Evolutionary conservation across 2,113 vertebrate species (phyloP).

Genomic region (Oryctolagus cuniculus): mOryCun1.1 NC_091433.1:146818001-146818500

Average conservation of each 20-base stretch:
- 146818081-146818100: not conserved
- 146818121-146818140: not conserved
- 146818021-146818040: conserved; percentile 22
- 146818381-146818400: conserved; percentile 50
- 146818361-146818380: not conserved
- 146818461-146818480: conserved; percentile 6
- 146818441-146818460: conserved; percentile 27
- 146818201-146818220: not conserved
- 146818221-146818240: not conserved
- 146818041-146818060: conserved; percentile 32
- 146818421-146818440: not conserved
- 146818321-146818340: not conserved
- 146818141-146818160: not conserved
- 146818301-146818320: conserved; percentile 43
- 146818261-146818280: conserved; percentile 12
- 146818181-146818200: not conserved
- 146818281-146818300: conserved; percentile 5
- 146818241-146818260: not conserved
- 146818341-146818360: conserved; percentile 26
- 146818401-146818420: not conserved
- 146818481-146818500: not conserved
- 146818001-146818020: conserved; percentile 1
- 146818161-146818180: not conserved
- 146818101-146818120: not conserved
- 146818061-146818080: conserved; percentile 51